Base-by-base conservation (phyloP, 2,797 vertebrate species). In the Hippopotamyrus pictus region DNA sequence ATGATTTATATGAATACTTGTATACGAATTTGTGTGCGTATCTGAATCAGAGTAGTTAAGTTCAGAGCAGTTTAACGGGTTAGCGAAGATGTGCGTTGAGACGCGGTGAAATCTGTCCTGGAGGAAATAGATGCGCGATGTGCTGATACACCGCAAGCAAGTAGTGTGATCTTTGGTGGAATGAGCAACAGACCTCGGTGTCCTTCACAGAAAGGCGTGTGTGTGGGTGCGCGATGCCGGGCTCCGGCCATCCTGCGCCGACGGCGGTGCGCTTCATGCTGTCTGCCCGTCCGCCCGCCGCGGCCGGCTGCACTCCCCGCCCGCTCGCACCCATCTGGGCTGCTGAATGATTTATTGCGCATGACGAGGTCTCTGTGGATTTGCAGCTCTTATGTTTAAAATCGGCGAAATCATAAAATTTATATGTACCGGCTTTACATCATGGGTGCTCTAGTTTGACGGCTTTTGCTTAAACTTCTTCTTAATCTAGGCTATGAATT, bases 321-420 rank as follows among this genome's bases (percentile, higher is more conserved):
- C 29, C 19, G 82, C 9, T 50, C 6, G 14, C 2, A 4, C 83
- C 76, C 19, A 86, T 76, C 89, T 7, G 19, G 11, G 33, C 33
- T 79, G 41, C 57, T 65, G 76, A 86, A 90, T 86, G 62, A 54
- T 90, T 82, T 82, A 90, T 89, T 89, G 86, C 69, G 85, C 83
- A 82, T 51, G 89, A 90, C 65, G 51, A 59, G 88, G 46, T 83
- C 90, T 90, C 62, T 19, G 29, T 48, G 53, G 53, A 83, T 82
- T 87, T 57, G 3, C 14, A 54, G 82, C 37, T 50, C 41, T 89
- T 79, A 76, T 50, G 25, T 89, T 87, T 54, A 51, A 86, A 46
- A 79, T 83, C 51, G 48, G 9, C 8, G 84, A 46, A 62, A 86
- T 86, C 79, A 46, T 82, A 46, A 82, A 46, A 82, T 82, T 46